These are phyloP conservation scores for Heliconius cydno DNA, from an alignment of 2,888 invertebrate genomes.

Conservation along the genomic window DNA sequence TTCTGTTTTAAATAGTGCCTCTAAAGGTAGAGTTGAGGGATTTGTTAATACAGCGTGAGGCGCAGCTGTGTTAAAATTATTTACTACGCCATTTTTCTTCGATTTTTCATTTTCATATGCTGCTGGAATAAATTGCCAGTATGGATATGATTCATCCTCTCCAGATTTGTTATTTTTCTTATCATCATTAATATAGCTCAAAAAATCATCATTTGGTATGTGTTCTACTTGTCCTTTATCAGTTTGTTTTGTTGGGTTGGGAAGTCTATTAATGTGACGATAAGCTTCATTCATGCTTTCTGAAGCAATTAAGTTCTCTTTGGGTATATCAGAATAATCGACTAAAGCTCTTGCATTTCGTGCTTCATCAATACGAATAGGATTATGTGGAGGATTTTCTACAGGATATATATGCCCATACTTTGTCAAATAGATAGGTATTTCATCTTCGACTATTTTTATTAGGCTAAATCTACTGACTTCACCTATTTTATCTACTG, in stretches of 20 bases:
- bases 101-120: slow-evolving; percentile 75
- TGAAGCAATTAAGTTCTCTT: slow-evolving; percentile 77
- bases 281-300: slow-evolving; percentile 80
- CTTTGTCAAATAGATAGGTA: slow-evolving; percentile 79
- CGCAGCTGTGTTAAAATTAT: slow-evolving; percentile 71
- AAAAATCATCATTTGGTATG: slow-evolving; percentile 65
- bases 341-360: slow-evolving; percentile 76
- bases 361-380: slow-evolving; percentile 78
- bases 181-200: slow-evolving; percentile 72
- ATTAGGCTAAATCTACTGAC: slow-evolving; percentile 87
- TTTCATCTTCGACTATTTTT: slow-evolving; percentile 85
- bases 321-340: slow-evolving; percentile 68
- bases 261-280: slow-evolving; percentile 66
- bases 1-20: slow-evolving; percentile 86
- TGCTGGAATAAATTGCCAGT: slow-evolving; percentile 79
- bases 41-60: slow-evolving; percentile 74
- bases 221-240: slow-evolving; percentile 61
- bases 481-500: slow-evolving; percentile 86
- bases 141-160: slow-evolving; percentile 55
- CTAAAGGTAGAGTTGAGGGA: slow-evolving; percentile 86
- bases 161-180: slow-evolving; percentile 62
- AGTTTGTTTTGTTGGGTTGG: slow-evolving; percentile 51
- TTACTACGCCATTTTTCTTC: slow-evolving; percentile 58
- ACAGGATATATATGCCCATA: slow-evolving; percentile 78
- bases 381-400: slow-evolving; percentile 77